A percentile compares a stretch with the other conserved stretches of the same genome.
Conservation (phyloP, 2,888 invertebrate genomes). For the Melipona beecheii region DNA sequence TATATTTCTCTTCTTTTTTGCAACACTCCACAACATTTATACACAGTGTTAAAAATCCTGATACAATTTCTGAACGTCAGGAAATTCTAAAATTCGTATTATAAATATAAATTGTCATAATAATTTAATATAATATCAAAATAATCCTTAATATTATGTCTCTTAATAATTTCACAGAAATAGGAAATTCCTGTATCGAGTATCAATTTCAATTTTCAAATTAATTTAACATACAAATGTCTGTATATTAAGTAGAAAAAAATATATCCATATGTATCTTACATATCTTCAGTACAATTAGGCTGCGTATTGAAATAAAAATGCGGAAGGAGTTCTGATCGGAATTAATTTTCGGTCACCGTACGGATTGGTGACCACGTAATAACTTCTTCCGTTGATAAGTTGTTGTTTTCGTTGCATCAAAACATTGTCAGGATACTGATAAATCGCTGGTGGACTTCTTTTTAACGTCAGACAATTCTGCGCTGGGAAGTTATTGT, state of each 20-base stretch:
- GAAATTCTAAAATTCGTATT: too few relatives aligned
- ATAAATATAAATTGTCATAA: too few relatives aligned
- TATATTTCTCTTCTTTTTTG: not conserved
- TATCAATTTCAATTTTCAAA: not conserved
- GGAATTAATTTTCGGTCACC: slow-evolving; percentile 90
- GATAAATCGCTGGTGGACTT: slow-evolving; percentile 57
- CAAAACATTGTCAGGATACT: not conserved
- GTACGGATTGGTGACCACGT: slow-evolving; percentile 87
- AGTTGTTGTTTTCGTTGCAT: slow-evolving; percentile 53
- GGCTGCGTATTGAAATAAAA: slow-evolving; percentile 87
- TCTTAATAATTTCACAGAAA: too few relatives aligned
- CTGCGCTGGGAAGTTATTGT: not conserved
- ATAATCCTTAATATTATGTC: too few relatives aligned
- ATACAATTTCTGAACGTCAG: not conserved
- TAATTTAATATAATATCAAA: too few relatives aligned
- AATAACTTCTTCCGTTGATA: slow-evolving; percentile 92
- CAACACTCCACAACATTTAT: not conserved
- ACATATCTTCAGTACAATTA: slow-evolving; percentile 7
- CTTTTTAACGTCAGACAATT: slow-evolving; percentile 46
- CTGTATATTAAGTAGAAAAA: not conserved
- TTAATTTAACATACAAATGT: not conserved
- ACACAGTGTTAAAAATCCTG: not conserved
- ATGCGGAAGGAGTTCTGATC: slow-evolving; percentile 90
- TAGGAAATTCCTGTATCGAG: too few relatives aligned
- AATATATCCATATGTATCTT: not conserved